Percentiles rank a stretch among this genome's conserved stretches.
These are phyloP conservation scores for Galeruca laticollis DNA, from an alignment of 2,888 invertebrate species.

Conservation along the genomic window DNA sequence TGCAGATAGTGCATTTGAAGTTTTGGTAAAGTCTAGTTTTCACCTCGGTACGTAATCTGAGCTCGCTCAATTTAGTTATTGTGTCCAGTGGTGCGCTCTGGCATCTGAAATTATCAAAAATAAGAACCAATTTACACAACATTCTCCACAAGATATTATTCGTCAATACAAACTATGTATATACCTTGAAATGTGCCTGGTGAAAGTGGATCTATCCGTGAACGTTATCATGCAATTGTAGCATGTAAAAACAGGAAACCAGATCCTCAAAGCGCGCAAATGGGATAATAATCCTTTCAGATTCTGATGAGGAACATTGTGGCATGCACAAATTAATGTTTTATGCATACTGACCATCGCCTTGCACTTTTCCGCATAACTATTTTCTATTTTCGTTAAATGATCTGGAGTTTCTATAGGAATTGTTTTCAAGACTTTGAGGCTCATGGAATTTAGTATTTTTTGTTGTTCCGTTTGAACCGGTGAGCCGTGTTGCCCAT, in stretches of 20 bases:
- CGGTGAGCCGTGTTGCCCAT: background rate
- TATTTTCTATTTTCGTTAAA: slow-evolving; percentile 61
- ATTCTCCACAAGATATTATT: too few relatives aligned
- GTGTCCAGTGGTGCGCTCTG: slow-evolving; percentile 56
- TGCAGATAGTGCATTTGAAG: slow-evolving; percentile 62
- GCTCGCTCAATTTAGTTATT: slow-evolving; percentile 57
- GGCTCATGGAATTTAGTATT: slow-evolving; percentile 63
- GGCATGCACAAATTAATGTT: slow-evolving; percentile 61
- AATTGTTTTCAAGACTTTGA: slow-evolving; percentile 58
- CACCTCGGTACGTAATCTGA: slow-evolving; percentile 58
- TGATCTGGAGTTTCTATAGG: slow-evolving; percentile 53
- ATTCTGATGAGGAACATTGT: slow-evolving; percentile 58
- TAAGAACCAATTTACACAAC: too few relatives aligned
- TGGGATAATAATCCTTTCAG: slow-evolving; percentile 61
- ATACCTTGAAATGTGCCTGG: slow-evolving; percentile 54
- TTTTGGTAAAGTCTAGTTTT: slow-evolving; percentile 63
- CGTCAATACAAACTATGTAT: too few relatives aligned
- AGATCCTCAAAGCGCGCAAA: slow-evolving; percentile 60
- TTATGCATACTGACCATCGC: slow-evolving; percentile 62
- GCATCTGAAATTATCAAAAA: slow-evolving; percentile 48
- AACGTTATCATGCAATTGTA: slow-evolving; percentile 74
- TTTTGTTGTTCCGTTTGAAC: slow-evolving; percentile 56
- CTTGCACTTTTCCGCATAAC: slow-evolving; percentile 62
- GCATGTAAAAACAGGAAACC: slow-evolving; percentile 74
- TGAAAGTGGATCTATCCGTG: slow-evolving; percentile 61